Evolutionary conservation across 2,888 invertebrate genomes (phyloP).

Genomic region (Villa cingulata): DNA sequence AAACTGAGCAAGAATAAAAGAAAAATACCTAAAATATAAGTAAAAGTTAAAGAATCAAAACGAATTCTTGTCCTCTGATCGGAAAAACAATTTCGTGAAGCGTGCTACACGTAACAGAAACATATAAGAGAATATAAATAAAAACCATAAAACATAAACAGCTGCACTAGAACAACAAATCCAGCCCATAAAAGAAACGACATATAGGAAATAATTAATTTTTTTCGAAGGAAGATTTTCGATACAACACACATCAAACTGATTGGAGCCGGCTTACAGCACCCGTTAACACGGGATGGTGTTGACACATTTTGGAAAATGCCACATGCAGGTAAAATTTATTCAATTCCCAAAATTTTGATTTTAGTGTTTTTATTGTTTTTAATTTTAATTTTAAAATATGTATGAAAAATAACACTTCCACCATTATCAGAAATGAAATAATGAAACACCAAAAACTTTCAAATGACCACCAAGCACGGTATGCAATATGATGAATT

Average conservation of each 20-base stretch:
- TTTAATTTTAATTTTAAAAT: background rate
- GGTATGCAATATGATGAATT: too few species aligned
- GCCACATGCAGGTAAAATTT: conserved; percentile 64
- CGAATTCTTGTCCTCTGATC: too few species aligned
- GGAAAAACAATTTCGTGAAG: background rate
- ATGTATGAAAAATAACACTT: too few species aligned
- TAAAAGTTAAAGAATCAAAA: too few species aligned
- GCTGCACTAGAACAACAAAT: background rate
- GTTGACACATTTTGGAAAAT: conserved; percentile 72
- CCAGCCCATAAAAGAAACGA: background rate
- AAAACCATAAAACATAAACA: background rate
- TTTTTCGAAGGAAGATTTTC: conserved; percentile 6
- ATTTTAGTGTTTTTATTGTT: background rate
- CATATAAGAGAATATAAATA: background rate
- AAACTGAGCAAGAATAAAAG: too few species aligned
- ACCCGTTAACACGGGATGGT: conserved; percentile 31
- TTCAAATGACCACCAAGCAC: too few species aligned
- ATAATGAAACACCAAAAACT: too few species aligned
- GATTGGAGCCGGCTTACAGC: conserved; percentile 30
- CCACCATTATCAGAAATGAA: too few species aligned
- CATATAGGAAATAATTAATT: background rate
- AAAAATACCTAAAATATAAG: too few species aligned
- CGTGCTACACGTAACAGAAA: background rate
- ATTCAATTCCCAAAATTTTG: background rate
- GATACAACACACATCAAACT: conserved; percentile 17